These are phyloP conservation scores for Tachycineta bicolor DNA, from an alignment of 2,113 vertebrate genomes.

Conservation along the genomic window DNA sequence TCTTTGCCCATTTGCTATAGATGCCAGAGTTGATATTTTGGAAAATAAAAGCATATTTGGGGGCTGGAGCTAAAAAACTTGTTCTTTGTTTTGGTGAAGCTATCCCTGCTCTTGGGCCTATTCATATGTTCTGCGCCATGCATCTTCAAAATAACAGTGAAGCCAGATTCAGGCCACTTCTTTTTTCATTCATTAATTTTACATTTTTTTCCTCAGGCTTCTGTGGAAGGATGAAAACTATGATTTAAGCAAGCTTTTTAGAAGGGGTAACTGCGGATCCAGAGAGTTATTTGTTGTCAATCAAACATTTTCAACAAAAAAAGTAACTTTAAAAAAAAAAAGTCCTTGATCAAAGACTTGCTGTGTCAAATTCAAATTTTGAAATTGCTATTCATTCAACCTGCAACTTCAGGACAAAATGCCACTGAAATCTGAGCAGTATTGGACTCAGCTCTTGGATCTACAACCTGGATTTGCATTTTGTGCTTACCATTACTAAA, in stretches of 20 bases:
- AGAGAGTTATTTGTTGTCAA: neutral
- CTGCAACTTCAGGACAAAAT: neutral
- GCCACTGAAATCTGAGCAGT: neutral
- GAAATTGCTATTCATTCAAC: neutral
- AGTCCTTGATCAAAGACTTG: neutral
- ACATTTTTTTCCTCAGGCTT: neutral
- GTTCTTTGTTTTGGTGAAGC: neutral
- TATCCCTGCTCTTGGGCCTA: fast-evolving
- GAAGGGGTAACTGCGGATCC: neutral
- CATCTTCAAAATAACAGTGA: neutral
- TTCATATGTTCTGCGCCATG: neutral
- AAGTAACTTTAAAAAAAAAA: neutral
- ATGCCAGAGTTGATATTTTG: neutral
- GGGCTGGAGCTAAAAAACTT: neutral
- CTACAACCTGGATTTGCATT: neutral
- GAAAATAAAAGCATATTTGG: neutral
- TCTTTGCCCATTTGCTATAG: neutral
- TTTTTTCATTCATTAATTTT: neutral
- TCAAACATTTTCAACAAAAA: neutral
- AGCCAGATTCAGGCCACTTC: neutral
- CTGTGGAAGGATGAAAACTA: neutral
- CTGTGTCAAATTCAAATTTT: neutral
- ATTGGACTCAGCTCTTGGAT: neutral
- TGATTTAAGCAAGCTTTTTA: neutral
- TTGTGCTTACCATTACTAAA: neutral